A percentile compares a stretch with the other conserved stretches of the same genome.
Evolutionary conservation across 2,113 vertebrate genomes (phyloP).

Genomic region (Pterocles burchelli): DNA sequence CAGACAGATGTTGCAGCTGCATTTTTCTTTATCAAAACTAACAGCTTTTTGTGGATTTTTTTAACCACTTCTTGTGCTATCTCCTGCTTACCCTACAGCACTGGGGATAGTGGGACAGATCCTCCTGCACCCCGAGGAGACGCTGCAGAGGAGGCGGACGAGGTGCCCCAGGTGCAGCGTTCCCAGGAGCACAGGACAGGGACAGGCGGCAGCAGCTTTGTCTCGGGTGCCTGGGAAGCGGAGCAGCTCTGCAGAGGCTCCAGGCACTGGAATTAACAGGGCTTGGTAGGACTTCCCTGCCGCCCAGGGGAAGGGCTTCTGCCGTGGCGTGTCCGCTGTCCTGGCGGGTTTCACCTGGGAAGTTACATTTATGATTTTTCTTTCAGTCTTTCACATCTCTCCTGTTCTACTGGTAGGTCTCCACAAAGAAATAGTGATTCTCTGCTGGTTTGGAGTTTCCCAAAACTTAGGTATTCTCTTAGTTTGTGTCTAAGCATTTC

Average conservation of each 20-base stretch:
- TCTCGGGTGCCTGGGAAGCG: accelerated
- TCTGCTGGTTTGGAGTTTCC: not conserved
- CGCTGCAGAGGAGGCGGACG: not conserved
- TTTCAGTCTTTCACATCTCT: not conserved
- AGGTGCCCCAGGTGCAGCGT: accelerated
- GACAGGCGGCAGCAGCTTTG: not conserved
- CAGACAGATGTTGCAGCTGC: constrained; percentile 88
- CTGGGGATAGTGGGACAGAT: not conserved
- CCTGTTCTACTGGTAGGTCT: not conserved
- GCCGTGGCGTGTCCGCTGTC: accelerated
- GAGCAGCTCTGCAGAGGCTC: not conserved
- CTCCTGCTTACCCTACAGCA: not conserved
- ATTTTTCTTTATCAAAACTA: constrained; percentile 88
- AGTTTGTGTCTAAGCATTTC: not conserved
- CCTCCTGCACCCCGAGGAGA: not conserved
- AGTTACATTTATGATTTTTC: not conserved
- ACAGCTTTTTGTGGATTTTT: constrained; percentile 41
- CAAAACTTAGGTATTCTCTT: not conserved
- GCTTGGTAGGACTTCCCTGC: not conserved
- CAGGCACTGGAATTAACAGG: not conserved
- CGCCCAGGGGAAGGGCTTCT: not conserved
- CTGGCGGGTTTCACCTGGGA: not conserved
- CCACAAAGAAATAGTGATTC: not conserved
- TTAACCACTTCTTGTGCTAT: constrained; percentile 7
- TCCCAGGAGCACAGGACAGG: not conserved